Conservation (phyloP, 35 echinoderm and acorn worm species). For the Hemicentrotus pulcherrimus region DNA sequence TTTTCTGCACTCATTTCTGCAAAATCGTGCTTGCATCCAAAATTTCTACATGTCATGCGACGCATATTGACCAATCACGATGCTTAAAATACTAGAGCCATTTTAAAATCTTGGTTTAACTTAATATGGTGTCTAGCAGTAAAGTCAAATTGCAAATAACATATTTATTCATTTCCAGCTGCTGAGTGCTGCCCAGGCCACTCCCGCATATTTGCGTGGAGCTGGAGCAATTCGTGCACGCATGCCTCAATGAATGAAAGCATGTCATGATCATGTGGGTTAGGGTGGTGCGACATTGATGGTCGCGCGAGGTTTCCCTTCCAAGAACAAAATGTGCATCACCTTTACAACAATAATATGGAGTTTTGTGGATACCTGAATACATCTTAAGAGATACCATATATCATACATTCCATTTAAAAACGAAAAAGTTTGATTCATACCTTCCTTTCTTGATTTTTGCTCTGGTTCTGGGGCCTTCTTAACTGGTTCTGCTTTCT, state of each 20-base stretch:
- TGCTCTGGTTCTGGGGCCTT: constrained; percentile 71
- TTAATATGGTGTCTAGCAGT: too few species aligned
- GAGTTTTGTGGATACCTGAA: not conserved
- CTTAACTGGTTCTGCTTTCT: constrained; percentile 69
- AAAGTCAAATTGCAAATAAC: too few species aligned
- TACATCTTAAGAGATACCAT: not conserved
- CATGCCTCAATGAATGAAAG: not conserved
- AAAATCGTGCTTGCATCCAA: too few species aligned
- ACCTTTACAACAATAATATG: not conserved
- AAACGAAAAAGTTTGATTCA: not conserved
- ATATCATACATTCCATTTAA: not conserved
- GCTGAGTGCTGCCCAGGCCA: not conserved
- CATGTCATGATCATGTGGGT: not conserved
- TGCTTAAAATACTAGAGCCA: too few species aligned
- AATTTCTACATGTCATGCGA: too few species aligned
- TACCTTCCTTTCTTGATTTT: constrained; percentile 80
- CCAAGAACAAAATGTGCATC: not conserved
- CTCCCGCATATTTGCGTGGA: not conserved
- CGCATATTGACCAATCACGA: too few species aligned
- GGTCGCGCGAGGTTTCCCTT: not conserved
- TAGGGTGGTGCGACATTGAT: not conserved
- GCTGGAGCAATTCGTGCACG: not conserved
- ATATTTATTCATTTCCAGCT: not conserved
- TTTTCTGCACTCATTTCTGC: too few species aligned
- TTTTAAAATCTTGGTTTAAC: too few species aligned